Evolutionary conservation across 2,797 vertebrate species (phyloP), one percentile per base, ranked within the genome.

Genomic region (Monodelphis domestica): DNA sequence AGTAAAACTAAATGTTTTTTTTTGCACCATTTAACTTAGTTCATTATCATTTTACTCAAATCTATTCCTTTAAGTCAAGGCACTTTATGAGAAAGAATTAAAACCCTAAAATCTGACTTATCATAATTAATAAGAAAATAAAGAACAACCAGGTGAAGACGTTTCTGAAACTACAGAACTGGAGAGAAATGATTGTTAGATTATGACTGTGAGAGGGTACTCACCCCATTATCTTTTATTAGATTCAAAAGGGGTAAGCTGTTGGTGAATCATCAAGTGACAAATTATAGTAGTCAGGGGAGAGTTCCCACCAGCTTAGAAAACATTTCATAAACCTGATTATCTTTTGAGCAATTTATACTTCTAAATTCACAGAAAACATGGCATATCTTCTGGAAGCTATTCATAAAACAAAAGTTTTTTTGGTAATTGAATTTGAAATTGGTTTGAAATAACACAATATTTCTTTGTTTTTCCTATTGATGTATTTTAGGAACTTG

Each of bases 361-460:
- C 38, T 28, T 12, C 51, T 52, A 53, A n/a, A 89, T 91, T 92
- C 3, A 24, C 45, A 55, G 24, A 45, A n/a, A 57, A 50, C 78
- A 57, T 2, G 3, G 54, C 30, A n/a, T 93, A 9, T 90, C 90
- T 93, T 88, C 90, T 90, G 53, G 87, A 92, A 90, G 11, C 26
- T 84, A 89, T 95, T 90, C n/a, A 90, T 45, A 92, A 95, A 93
- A 70, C 29, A 89, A 11, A 84, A 29, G 45, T 89, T 84, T n/a
- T 92, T 45, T 88, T 87, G 26, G 15, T 12, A 28, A 91, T 63
- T 90, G 63, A 94, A 88, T 53, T 70, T 54, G n/a, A 93, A 91
- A 87, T 53, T 12, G 30, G 15, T 7, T 29, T 28, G 17, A 17
- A 50, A 38, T 87, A 94, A 90, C 91, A 92, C 50, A 63, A 14